Evolutionary conservation across 2,797 vertebrate species (phyloP), one percentile per base, ranked within the genome.

Genomic region (Petrocephalus schoutedeni): DNA sequence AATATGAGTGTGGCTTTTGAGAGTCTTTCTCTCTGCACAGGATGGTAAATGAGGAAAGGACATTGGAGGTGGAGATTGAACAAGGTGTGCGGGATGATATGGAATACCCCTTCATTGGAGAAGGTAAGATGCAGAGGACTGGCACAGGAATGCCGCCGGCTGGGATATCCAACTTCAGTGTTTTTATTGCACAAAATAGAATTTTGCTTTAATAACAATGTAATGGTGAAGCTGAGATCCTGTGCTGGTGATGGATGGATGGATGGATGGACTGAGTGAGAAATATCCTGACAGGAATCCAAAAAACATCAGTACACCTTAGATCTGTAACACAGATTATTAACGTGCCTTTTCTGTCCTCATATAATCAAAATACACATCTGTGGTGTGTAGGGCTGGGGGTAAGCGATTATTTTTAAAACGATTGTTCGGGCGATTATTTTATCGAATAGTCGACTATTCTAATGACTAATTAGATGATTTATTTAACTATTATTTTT

Each of bases 61-160:
- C 98, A 0, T 90, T 99, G 88, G 98, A 99, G 92, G 98, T 99
- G 53, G 98, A 99, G 92, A 99, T 99, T 57, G 98, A 99, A 89
- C 98, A 99, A 56, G 98, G 98, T 0, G 98, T 99, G 91, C 95
- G 98, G 91, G 98, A 99, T 88, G 96, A 97, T 88, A 99, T 99
- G 98, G 98, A 99, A 89, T 98, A 99, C 88, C 98, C 98, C 82
- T 99, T 99, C 92, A 99, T 99, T 57, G 98, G 98, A 89, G 98
- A 99, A 97, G 98, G 98, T 99, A 90, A 53, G 67, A 12, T 5
- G 64, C 4, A 7, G 2, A 86, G 12, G 2, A 1, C 14, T 57
- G 2, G 0, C 12, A 10, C 14, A 28, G 64, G 64, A 6, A 36
- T 36, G 64, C 28, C 6, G 28, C 64, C 0, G 64, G 64, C 12